Base-by-base conservation (phyloP, 2,888 invertebrate species). In the Omphaloscelis lunosa region DNA sequence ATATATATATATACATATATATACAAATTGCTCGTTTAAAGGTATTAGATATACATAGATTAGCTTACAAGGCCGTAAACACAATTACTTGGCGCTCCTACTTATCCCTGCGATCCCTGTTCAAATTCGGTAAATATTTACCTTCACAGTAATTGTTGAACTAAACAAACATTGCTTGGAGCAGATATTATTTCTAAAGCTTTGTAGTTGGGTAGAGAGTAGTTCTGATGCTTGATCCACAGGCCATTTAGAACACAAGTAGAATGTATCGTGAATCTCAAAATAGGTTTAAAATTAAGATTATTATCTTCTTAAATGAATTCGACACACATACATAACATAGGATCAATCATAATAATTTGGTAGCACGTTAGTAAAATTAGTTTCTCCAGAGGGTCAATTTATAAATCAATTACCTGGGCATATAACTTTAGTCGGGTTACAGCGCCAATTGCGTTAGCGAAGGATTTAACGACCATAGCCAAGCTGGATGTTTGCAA, bases 401-500 rank as follows among this genome's bases (percentile, higher is more conserved):
- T 77, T 66, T 70, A 62, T 59, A 72, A 67, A 48, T 41, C 59
- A 77, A 69, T 83, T 69, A 83, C 48, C 59, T 69, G 71, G 59
- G 23, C 45, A 68, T 59, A 69, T 83, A 78, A 69, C 59, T 72
- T 68, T 34, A 59, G 63, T 79, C 56, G 12, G 39, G 68, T 39
- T 56, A 17, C 53, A 59, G 29, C 69, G 39, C 48, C 59, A 81
- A 83, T 83, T 79, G 76, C 76, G 67, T 82, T 82, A 82, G 65
- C 34, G 23, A 29, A 20, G 45, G 51, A 69, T 84, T 83, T 70
- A 77, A 65, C 67, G 56, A n/a, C 83, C 53, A 41, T 45, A 72
- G 59, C 34, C 27, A n/a, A 69, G 41, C 51, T 79, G 65, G 56
- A 27, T 27, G 53, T 39, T 56, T 48, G 53, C 48, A 73, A 82